Evolutionary conservation across 1,140 invertebrate genomes (phyloP), one percentile per base, ranked within the genome.

Genomic region (Plodia interpunctella): DNA sequence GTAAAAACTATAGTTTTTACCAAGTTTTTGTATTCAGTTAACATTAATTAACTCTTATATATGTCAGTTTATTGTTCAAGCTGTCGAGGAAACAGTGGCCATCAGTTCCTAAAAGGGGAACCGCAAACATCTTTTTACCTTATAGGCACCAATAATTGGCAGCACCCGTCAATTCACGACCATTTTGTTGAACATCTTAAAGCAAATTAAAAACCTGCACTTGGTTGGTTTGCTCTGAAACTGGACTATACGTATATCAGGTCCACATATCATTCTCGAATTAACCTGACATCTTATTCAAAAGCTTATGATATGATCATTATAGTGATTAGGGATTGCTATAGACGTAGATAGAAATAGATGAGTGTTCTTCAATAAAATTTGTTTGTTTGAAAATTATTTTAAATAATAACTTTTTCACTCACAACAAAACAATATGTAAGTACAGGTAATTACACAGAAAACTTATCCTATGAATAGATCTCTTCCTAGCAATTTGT

Each of bases 261-360:
- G 17, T 25, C 21, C 21, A 56, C 64, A 56, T 59, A 62, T 62
- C 61, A 60, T 59, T 63, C 13, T 53, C 50, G 30, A 63, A 67
- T 66, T 57, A 62, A 62, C 49, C 51, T 61, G 63, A 65, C 63
- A 32, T 60, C 35, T 65, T 57, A 60, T 51, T 62, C 60, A 49
- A 62, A 57, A 60, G 57, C 54, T 61, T 60, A 61, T 44, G 50
- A 60, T 60, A 61, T 51, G 59, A 60, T 54, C 58, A 58, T 63
- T 58, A 35, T 17, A 18, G 57, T 53, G 57, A 52, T 59, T 54
- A 59, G 28, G 44, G 49, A 44, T 6, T 13, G 35, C 15, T 15
- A 44, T 44, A 1, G 38, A 15, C n/a, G 4, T 15, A n/a, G n/a
- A 44, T 15, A 44, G 15, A 44, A 44, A 15, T 44, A 15, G 38